Evolutionary conservation across 2,888 invertebrate species (phyloP).

Genomic region (Heliconius ethilla): DNA sequence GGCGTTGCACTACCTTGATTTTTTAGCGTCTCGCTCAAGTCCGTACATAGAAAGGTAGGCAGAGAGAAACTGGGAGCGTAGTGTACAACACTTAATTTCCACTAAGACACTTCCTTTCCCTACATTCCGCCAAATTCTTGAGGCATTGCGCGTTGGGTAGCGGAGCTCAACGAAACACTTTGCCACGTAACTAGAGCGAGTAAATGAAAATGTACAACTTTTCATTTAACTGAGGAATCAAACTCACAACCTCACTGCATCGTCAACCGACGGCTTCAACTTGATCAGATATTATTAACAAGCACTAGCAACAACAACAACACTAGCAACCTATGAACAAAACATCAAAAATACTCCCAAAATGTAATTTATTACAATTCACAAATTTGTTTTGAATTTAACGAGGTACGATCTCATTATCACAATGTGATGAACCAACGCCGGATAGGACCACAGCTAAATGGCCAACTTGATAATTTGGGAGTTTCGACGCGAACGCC

Average conservation of each 20-base stretch:
- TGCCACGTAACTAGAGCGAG: neutral
- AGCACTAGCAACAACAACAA: too few relatives aligned
- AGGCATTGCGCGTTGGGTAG: neutral
- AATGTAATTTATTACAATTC: neutral
- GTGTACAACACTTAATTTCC: neutral
- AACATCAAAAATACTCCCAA: neutral
- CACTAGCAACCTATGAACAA: too few relatives aligned
- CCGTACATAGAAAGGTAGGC: neutral
- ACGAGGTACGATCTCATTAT: conserved; percentile 3
- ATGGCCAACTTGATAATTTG: conserved; percentile 35
- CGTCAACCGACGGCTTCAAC: too few relatives aligned
- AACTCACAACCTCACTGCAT: neutral
- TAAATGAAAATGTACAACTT: neutral
- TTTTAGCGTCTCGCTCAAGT: neutral
- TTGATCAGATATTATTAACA: too few relatives aligned
- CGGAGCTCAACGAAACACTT: neutral
- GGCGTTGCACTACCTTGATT: neutral
- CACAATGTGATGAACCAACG: conserved; percentile 24
- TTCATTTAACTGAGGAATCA: neutral
- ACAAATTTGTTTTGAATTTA: conserved; percentile 9
- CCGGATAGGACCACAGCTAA: conserved; percentile 27
- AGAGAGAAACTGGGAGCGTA: neutral
- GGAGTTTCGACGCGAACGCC: conserved; percentile 32
- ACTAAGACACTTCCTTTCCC: neutral
- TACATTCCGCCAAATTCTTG: neutral